Evolutionary conservation across 37 sponge, comb jelly and placozoan genomes (phyloP).

Genomic region (Agelas oroides): DNA sequence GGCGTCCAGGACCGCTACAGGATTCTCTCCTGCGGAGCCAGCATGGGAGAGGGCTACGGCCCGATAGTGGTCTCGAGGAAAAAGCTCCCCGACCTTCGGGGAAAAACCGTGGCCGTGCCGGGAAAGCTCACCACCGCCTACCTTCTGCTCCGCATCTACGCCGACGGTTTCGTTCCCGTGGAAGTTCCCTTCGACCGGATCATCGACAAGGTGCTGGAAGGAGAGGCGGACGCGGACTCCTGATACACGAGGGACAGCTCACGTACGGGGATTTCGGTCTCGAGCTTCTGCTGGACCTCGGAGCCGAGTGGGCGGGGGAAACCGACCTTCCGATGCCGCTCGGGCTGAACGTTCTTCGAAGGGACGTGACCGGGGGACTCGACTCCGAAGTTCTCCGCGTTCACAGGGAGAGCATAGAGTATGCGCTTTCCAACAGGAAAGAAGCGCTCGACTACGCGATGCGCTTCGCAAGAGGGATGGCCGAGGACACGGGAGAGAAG

Average conservation of each 20-base stretch:
- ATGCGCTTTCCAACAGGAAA: background rate
- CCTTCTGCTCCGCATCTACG: background rate
- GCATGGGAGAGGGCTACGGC: background rate
- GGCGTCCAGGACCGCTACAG: background rate
- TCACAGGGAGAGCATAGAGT: background rate
- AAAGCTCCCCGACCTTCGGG: background rate
- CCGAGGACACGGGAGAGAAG: background rate
- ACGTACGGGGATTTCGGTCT: background rate
- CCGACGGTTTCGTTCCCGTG: background rate
- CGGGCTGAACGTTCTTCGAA: background rate
- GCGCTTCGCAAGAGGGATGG: background rate
- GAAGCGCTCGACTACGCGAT: background rate
- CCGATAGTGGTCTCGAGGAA: background rate
- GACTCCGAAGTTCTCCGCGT: background rate
- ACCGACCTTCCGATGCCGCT: background rate
- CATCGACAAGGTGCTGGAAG: background rate
- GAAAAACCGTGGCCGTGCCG: background rate
- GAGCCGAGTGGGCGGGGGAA: background rate
- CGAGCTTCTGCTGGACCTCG: background rate
- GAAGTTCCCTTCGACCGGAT: background rate
- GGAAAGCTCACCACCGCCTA: background rate
- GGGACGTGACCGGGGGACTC: too few relatives aligned
- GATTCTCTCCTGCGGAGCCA: background rate
- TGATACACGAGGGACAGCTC: constrained; percentile 1
- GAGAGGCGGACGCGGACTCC: background rate